Conservation (phyloP, 1,140 invertebrate species). For the Drosophila equinoxialis region DNA sequence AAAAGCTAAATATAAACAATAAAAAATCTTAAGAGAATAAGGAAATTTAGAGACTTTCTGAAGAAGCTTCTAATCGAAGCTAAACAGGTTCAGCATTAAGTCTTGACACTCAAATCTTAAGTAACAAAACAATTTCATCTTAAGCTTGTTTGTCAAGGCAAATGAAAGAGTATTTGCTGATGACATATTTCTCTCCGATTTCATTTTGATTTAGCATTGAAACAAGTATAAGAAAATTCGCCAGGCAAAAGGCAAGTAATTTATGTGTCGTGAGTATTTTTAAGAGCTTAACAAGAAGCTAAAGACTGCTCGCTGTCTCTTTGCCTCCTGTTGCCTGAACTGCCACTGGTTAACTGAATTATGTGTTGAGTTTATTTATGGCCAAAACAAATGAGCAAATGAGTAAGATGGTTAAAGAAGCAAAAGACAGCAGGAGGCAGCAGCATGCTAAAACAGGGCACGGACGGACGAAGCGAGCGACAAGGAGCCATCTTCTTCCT, state of each 20-base stretch:
- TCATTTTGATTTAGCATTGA: conserved; percentile 52
- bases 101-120: too few species aligned
- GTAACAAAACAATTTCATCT: too few species aligned
- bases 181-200: background rate
- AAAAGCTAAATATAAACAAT: background rate
- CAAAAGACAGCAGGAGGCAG: conserved; percentile 23
- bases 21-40: background rate
- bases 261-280: conserved; percentile 63
- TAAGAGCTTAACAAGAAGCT: conserved; percentile 40
- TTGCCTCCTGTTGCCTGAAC: conserved; percentile 11
- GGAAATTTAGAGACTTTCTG: too few species aligned
- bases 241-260: conserved; percentile 47
- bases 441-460: conserved; percentile 6
- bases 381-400: conserved; percentile 46
- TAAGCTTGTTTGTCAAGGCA: background rate
- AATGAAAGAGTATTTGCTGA: background rate
- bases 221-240: conserved; percentile 32
- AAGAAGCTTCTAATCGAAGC: too few species aligned
- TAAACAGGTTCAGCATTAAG: too few species aligned
- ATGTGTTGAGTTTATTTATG: conserved; percentile 61
- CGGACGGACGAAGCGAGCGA: background rate
- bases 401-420: conserved; percentile 20
- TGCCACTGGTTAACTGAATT: conserved; percentile 11
- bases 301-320: background rate
- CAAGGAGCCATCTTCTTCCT: conserved; percentile 9